These are phyloP conservation scores for Apaloderma vittatum DNA, from an alignment of 2,113 vertebrate genomes.

Conservation along the genomic window DNA sequence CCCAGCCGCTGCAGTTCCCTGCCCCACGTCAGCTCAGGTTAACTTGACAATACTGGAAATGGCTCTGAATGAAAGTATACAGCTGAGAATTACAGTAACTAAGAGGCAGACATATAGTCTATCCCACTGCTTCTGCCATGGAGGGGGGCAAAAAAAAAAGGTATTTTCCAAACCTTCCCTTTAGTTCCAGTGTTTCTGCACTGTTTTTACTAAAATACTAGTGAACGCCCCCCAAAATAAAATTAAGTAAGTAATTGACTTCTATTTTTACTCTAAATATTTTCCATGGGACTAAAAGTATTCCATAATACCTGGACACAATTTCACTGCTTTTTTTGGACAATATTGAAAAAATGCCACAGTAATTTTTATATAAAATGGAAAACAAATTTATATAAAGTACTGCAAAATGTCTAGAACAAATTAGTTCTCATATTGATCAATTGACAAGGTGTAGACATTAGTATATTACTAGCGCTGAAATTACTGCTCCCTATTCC, in stretches of 20 bases:
- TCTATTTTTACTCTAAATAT: neutral
- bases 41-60: neutral
- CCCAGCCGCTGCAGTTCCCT: neutral
- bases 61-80: neutral
- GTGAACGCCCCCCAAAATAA: neutral
- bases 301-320: neutral
- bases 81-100: neutral
- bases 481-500: neutral
- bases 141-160: accelerated
- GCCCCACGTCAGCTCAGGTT: neutral
- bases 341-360: neutral
- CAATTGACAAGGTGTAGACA: neutral
- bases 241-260: accelerated
- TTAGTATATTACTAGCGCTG: neutral
- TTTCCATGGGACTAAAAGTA: neutral
- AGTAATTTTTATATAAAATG: neutral
- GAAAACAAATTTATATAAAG: neutral
- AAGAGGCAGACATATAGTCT: neutral
- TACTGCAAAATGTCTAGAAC: neutral
- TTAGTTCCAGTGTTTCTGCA: neutral
- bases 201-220: neutral
- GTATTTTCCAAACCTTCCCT: neutral
- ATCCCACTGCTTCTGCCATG: neutral
- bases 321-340: neutral
- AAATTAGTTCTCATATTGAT: neutral